These are phyloP conservation scores for Magallana angulata DNA, from an alignment of 1,140 invertebrate species.

Conservation along the genomic window DNA sequence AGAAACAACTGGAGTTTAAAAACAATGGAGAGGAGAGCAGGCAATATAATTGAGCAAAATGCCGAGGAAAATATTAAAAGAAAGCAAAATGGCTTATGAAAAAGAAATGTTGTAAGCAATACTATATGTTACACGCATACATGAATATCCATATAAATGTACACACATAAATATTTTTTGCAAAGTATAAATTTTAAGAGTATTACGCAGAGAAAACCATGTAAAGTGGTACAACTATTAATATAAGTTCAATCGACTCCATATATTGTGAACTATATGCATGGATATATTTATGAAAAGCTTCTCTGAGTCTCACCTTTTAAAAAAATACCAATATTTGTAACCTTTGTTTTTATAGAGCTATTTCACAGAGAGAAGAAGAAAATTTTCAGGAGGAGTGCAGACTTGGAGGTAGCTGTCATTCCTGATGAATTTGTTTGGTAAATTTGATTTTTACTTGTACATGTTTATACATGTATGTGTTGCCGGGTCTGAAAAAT, in stretches of 20 bases:
- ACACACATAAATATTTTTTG: no score
- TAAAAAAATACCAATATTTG: no score
- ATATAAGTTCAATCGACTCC: no score
- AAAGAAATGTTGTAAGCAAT: conserved; percentile 16
- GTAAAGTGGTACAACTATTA: no score
- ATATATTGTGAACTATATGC: no score
- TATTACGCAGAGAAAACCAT: no score
- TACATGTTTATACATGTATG: background rate
- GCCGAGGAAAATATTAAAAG: conserved; percentile 24
- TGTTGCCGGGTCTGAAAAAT: no score
- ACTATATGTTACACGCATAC: background rate
- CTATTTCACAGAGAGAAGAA: conserved; percentile 18
- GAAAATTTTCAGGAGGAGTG: background rate
- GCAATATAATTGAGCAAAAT: conserved; percentile 1
- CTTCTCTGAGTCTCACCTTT: no score
- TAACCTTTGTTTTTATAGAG: background rate
- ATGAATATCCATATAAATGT: no score
- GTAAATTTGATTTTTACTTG: background rate
- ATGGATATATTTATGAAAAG: no score
- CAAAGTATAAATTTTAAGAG: no score
- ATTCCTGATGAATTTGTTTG: conserved; percentile 13
- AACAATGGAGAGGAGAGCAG: background rate
- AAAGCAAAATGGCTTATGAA: background rate
- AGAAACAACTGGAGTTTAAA: conserved; percentile 14
- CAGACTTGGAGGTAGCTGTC: background rate